Base-by-base conservation (phyloP, 2,797 vertebrate genomes). In the Florisuga fusca region DNA sequence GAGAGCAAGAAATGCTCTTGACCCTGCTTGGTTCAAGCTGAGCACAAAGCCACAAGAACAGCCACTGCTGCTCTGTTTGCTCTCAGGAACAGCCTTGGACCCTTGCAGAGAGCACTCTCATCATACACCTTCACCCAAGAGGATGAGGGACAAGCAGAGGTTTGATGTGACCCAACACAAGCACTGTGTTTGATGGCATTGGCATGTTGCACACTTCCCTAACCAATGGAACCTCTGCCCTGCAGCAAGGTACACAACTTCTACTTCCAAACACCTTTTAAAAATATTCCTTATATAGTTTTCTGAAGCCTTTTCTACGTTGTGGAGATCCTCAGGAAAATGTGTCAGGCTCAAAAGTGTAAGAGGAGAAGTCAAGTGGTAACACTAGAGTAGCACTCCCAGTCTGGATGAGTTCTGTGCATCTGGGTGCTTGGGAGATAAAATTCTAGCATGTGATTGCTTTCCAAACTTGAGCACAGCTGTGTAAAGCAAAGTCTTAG, bases 151-250 rank as follows among this genome's bases (percentile, higher is more conserved):
- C 34, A 72, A 51, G 45, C 33, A 43, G 33, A 33, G 45, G 50
- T 36, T 36, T 36, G 36, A 36, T 36, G 36, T 36, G 36, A 36
- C 10, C 36, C 36, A 36, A 36, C 36, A 36, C 36, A 36, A 36
- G 36, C 36, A 36, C 36, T 36, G 21, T 10, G 4, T 46, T 9
- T 21, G 41, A 10, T 22, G 31, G 31, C 6, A 45, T 38, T 51
- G 48, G 33, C 9, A 9, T 0, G 6, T 4, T 34, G 57, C 36
- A 10, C 6, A 20, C 45, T 85, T n/a, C 18, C 58, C 12, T 4
- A n/a, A 27, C 45, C 34, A 68, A 21, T 2, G 1, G 2, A 3
- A 77, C 1, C 13, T n/a, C 57, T 43, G 29, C n/a, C 71, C 68
- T 58, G 29, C 31, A 67, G 23, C 2, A 3, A 12, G 8, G 19